These are phyloP conservation scores for Ceyx erithaca DNA, from an alignment of 2,797 vertebrate species.

Conservation along the genomic window DNA sequence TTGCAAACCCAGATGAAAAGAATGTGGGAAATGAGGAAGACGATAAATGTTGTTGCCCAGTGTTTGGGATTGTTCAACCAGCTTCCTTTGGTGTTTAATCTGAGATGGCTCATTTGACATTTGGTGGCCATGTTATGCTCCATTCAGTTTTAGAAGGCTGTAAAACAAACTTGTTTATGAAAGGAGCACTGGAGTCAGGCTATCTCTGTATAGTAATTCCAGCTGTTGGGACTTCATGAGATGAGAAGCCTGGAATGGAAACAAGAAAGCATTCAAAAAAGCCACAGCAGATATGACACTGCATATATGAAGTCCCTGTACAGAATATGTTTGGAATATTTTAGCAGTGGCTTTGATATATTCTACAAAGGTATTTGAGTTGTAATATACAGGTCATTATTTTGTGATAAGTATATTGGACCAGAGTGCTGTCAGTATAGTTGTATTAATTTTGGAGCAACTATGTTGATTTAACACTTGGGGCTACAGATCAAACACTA, in stretches of 20 bases:
- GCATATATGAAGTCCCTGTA: not conserved
- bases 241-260: not conserved
- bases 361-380: not conserved
- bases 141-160: constrained; percentile 25
- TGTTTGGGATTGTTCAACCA: not conserved
- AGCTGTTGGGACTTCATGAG: constrained; percentile 19
- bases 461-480: not conserved
- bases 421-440: not conserved
- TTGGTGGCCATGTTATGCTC: not conserved
- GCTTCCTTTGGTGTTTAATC: not conserved
- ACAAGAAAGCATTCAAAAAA: not conserved
- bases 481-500: not conserved
- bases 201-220: constrained; percentile 16
- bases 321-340: not conserved
- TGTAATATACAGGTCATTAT: not conserved
- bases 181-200: not conserved
- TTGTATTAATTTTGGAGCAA: not conserved
- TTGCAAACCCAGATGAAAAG: not conserved
- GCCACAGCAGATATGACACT: not conserved
- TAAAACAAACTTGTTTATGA: constrained; percentile 13
- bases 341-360: not conserved
- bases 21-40: not conserved
- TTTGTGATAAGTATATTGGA: not conserved
- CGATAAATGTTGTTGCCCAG: not conserved
- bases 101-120: not conserved